A percentile compares a stretch with the other conserved stretches of the same genome.
Evolutionary conservation across 2,113 vertebrate genomes (phyloP).

Genomic region (Zapornia atra): DNA sequence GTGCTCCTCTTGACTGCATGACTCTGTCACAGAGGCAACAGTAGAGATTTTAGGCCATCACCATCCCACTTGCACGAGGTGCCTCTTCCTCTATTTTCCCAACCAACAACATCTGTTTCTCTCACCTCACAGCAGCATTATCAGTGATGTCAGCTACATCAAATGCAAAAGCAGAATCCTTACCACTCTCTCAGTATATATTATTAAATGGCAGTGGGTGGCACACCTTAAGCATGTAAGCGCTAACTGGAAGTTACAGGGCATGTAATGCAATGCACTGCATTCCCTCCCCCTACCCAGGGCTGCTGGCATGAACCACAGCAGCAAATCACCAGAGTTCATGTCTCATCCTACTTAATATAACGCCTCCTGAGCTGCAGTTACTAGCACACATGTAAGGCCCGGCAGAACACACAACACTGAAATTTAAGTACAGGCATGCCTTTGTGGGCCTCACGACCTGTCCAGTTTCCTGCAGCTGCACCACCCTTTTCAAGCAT

Average conservation of each 20-base stretch:
- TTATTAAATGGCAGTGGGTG: not conserved
- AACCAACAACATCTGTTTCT: not conserved
- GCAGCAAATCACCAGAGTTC: no score
- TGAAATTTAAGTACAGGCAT: not conserved
- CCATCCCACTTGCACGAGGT: not conserved
- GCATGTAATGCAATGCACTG: no score
- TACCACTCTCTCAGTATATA: not conserved
- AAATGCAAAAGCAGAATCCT: not conserved
- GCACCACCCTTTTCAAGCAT: not conserved
- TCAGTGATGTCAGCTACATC: not conserved
- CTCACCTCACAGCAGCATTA: not conserved
- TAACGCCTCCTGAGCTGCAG: not conserved
- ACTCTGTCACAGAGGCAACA: not conserved
- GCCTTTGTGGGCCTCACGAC: not conserved
- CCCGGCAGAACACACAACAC: accelerated
- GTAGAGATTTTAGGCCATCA: not conserved
- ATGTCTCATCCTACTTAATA: not conserved
- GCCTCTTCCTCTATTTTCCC: not conserved
- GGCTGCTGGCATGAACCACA: not conserved
- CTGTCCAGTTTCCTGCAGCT: not conserved
- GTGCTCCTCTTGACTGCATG: not conserved
- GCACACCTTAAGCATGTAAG: not conserved
- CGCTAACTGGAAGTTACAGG: no score
- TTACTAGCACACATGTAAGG: not conserved
- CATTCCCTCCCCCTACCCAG: not conserved